Evolutionary conservation across 37 sponge, comb jelly and placozoan genomes (phyloP).

Genomic region (Beroe forskalii): DNA sequence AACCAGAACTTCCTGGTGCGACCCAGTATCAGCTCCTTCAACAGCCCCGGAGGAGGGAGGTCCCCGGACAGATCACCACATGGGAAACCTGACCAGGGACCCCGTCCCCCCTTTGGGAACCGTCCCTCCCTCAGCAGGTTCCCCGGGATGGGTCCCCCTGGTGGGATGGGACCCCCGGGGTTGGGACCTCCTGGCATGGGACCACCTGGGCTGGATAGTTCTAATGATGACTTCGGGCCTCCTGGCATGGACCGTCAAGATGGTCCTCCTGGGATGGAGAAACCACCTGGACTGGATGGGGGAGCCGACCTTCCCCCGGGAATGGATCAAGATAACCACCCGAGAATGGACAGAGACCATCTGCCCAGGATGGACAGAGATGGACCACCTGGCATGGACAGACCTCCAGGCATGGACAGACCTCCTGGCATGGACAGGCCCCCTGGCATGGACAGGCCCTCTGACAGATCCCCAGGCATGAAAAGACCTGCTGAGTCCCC

Average conservation of each 20-base stretch:
- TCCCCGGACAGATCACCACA: not conserved
- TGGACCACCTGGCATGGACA: too few species aligned
- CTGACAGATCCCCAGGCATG: too few species aligned
- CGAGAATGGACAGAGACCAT: not conserved
- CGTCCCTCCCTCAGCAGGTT: not conserved
- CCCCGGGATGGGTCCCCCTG: not conserved
- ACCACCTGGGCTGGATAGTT: conserved; percentile 2
- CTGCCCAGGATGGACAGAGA: too few species aligned
- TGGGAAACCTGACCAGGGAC: not conserved
- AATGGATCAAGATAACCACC: not conserved
- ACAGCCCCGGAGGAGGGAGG: not conserved
- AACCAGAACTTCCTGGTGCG: not conserved
- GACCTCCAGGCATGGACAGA: not conserved
- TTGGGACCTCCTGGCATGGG: not conserved
- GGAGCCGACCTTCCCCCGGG: not conserved
- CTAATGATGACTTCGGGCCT: not conserved
- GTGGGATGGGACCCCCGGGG: not conserved
- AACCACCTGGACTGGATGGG: conserved; percentile 24
- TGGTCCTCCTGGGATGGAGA: conserved; percentile 2
- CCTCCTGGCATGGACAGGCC: not conserved
- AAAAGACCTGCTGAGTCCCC: not conserved
- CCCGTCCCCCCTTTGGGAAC: not conserved
- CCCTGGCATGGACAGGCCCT: not conserved
- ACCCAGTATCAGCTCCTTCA: not conserved
- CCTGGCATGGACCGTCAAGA: conserved; percentile 13